Evolutionary conservation across 1,140 invertebrate genomes (phyloP).

Genomic region (Ceratina japonica): DNA sequence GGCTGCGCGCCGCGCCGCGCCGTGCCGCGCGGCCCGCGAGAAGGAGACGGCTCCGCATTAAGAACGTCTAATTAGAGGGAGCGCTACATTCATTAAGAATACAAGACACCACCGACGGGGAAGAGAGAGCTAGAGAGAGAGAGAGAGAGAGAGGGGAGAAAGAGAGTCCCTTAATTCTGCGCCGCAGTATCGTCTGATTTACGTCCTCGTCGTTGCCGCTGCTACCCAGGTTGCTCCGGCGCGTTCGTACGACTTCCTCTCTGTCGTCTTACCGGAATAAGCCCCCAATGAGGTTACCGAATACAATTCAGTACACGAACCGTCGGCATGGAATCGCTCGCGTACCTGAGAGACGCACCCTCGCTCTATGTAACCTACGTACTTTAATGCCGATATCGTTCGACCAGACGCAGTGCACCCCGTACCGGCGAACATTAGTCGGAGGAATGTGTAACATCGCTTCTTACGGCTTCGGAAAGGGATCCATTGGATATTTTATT

Average conservation of each 20-base stretch:
- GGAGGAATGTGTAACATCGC: slow-evolving; percentile 35
- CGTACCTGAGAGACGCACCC: slow-evolving; percentile 25
- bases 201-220: slow-evolving; percentile 57
- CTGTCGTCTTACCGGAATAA: slow-evolving; percentile 36
- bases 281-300: slow-evolving; percentile 47
- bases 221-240: slow-evolving; percentile 1
- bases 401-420: not conserved
- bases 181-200: slow-evolving; percentile 68
- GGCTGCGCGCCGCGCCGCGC: not conserved
- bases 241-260: slow-evolving; percentile 39
- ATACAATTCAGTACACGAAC: slow-evolving; percentile 50
- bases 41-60: slow-evolving; percentile 51
- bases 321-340: slow-evolving; percentile 15
- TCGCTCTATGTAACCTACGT: slow-evolving; percentile 11
- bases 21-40: slow-evolving; percentile 19
- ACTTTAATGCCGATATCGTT: slow-evolving; percentile 39
- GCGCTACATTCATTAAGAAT: slow-evolving; percentile 66
- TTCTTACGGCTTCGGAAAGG: not conserved
- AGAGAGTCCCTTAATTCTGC: slow-evolving; percentile 67
- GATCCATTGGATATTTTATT: slow-evolving; percentile 36
- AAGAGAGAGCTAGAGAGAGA: too few species aligned
- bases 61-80: slow-evolving; percentile 69
- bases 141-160: slow-evolving; percentile 25
- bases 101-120: slow-evolving; percentile 30
- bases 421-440: slow-evolving; percentile 2